These are phyloP conservation scores for Phymorhynchus buccinoides DNA, from an alignment of 1,140 invertebrate species.

Conservation along the genomic window DNA sequence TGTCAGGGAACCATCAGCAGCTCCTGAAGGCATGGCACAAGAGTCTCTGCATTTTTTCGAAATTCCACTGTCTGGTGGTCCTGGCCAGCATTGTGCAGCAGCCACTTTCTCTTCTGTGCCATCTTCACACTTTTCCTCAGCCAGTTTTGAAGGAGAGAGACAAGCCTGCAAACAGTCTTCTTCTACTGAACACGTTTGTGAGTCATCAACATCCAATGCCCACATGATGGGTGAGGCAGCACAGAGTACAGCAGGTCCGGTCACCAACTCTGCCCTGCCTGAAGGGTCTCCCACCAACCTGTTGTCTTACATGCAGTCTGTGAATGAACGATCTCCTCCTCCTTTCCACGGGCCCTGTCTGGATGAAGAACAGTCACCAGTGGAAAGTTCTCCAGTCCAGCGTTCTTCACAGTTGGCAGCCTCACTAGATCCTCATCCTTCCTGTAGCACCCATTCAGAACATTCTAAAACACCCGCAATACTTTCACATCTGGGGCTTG, in stretches of 20 bases:
- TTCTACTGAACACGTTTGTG: background rate
- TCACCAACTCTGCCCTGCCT: background rate
- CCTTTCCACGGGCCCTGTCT: background rate
- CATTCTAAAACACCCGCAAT: background rate
- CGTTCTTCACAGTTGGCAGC: background rate
- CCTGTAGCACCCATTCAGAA: background rate
- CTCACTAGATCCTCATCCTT: background rate
- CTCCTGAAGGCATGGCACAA: background rate
- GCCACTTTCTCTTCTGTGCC: background rate
- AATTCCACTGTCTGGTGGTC: background rate
- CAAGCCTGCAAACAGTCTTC: background rate
- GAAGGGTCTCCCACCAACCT: background rate
- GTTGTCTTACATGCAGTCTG: background rate
- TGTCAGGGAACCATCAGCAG: background rate
- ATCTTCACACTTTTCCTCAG: background rate
- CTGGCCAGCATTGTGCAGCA: background rate
- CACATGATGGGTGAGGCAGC: background rate
- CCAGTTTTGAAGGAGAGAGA: background rate
- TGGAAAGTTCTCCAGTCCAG: background rate
- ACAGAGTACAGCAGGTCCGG: background rate
- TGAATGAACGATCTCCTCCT: slow-evolving; percentile 10
- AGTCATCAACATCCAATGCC: background rate
- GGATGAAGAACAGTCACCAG: background rate
- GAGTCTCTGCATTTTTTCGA: background rate
- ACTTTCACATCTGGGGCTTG: background rate